Evolutionary conservation across 2,797 vertebrate species (phyloP), one percentile per base, ranked within the genome.

Genomic region (Chrysolophus pictus): DNA sequence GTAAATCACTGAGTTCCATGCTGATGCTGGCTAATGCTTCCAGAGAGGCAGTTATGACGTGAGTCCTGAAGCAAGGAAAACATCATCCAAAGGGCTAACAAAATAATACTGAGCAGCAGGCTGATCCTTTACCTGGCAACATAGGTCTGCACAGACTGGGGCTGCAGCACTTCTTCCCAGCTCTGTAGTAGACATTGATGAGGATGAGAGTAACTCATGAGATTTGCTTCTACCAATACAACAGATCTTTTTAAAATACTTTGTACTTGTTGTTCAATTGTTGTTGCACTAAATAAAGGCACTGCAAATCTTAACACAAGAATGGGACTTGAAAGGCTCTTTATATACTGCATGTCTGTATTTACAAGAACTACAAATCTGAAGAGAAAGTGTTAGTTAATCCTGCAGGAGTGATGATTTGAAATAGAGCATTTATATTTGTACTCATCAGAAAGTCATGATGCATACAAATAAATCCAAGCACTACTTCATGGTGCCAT

Each of bases 1-100:
- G 62, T 85, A 76, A 84, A 49, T 71, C 70, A 64, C 44, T 0
- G n/a, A 78, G 56, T 55, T 31, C 35, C 75, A 63, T 39, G 79
- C 62, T 67, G 58, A 67, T 81, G 42, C 69, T 68, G 78, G 51
- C 46, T 67, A 85, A 73, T 59, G 65, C n/a, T 44, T 88, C 90
- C 49, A 37, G 80, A 87, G 83, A 60, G 71, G 49, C 68, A 62
- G 71, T 28, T 74, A 49, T 2, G 0, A 39, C 26, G 31, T 8
- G 56, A 87, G 83, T 11, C 84, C 14, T 65, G 65, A 84, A 94
- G 88, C 18, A 49, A 92, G 71, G 28, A 84, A 92, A 87, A 78
- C 53, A 80, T 6, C 51, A 73, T 16, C 26, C 53, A 78, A 69
- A 75, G 39, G 60, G 72, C 56, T 53, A 49, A 76, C 29, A 74